These are phyloP conservation scores for Psittacara wagleri DNA, from an alignment of 2,113 vertebrate genomes.

Conservation along the genomic window DNA sequence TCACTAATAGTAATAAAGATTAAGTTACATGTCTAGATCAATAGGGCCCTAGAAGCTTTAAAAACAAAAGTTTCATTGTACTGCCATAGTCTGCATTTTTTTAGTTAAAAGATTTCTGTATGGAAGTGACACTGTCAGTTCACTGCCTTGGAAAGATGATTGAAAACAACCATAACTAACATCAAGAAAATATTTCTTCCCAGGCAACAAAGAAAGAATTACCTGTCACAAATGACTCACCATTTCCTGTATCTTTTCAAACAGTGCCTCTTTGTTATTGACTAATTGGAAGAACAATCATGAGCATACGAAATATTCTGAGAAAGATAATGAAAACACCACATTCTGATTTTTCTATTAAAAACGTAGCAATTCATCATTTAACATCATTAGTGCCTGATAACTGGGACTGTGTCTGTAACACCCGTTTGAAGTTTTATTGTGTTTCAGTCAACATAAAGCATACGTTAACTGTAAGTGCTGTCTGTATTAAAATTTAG, in stretches of 20 bases:
- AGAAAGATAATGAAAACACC: constrained; percentile 52
- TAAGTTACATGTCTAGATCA: not conserved
- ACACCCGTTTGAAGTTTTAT: constrained; percentile 19
- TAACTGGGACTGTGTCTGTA: constrained; percentile 26
- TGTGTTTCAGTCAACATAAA: constrained; percentile 48
- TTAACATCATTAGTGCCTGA: constrained; percentile 50
- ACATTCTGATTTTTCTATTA: constrained; percentile 48
- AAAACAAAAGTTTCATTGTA: not conserved
- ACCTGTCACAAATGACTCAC: constrained; percentile 50
- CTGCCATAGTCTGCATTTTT: not conserved
- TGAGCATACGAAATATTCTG: not conserved
- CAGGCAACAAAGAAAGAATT: not conserved
- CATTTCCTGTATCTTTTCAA: constrained; percentile 51
- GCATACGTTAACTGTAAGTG: constrained; percentile 18
- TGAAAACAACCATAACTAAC: constrained; percentile 2
- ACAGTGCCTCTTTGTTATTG: constrained; percentile 20
- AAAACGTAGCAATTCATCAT: constrained; percentile 66
- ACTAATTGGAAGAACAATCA: constrained; percentile 54
- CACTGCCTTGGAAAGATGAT: not conserved
- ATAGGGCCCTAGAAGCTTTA: not conserved
- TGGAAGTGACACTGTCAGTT: constrained; percentile 17
- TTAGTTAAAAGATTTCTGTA: not conserved
- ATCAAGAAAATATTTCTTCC: constrained; percentile 34
- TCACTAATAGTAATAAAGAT: not conserved
- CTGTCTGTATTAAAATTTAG: constrained; percentile 43